phyloP scores from a whole-genome alignment of 2,797 vertebrate genomes.

The Chelon labrosus region DNA sequence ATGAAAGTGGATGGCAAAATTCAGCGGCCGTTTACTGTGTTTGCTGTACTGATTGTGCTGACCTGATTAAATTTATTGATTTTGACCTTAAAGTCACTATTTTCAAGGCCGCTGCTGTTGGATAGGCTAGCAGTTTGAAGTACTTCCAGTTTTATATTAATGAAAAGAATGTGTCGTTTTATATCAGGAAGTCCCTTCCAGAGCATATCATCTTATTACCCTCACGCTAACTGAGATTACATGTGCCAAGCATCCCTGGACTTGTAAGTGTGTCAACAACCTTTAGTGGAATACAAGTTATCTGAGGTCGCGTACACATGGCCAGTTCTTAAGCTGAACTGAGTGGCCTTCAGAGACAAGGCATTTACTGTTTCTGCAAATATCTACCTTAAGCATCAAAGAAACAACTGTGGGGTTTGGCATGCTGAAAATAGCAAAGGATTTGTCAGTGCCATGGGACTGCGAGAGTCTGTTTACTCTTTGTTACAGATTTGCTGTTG shows the following conservation, averaged over 20 bases:
- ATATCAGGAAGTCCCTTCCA: neutral
- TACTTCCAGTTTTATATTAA: neutral
- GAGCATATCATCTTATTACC: neutral
- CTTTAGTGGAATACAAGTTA: constrained; percentile 11
- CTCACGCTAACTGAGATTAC: neutral
- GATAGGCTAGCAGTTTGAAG: no score
- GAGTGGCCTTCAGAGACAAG: neutral
- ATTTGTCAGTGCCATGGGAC: neutral
- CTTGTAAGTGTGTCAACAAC: constrained; percentile 1
- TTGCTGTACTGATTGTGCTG: neutral
- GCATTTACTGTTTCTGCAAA: constrained; percentile 1
- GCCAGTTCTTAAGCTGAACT: constrained; percentile 11
- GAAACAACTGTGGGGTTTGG: neutral
- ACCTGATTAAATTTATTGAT: neutral
- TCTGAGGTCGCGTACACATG: constrained; percentile 32
- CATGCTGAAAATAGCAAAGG: neutral
- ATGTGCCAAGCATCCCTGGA: neutral
- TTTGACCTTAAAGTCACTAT: neutral
- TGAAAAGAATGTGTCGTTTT: neutral
- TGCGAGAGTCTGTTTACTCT: neutral
- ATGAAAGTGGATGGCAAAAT: neutral
- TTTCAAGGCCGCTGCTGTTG: neutral
- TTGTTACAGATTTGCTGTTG: neutral
- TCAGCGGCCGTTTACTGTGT: no score
- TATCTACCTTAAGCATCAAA: neutral